Evolutionary conservation across 2,888 invertebrate genomes (phyloP).

Genomic region (Aricia artaxerxes): DNA sequence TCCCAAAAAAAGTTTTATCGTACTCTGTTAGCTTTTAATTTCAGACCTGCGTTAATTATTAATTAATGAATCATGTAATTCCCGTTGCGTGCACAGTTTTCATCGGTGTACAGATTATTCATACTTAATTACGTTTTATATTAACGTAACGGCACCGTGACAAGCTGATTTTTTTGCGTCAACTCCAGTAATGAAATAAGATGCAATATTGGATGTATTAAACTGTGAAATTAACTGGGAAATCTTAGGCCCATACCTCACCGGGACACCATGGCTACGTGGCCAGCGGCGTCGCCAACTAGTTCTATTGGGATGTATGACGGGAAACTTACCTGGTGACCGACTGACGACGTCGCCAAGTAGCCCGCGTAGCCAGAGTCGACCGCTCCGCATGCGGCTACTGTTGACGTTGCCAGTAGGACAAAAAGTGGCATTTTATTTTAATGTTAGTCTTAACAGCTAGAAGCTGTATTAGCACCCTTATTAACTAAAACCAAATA

Average conservation of each 20-base stretch:
- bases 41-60: background rate
- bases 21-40: conserved; percentile 23
- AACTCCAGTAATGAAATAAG: background rate
- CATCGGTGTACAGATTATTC: conserved; percentile 18
- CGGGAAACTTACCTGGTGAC: no score
- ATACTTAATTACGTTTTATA: conserved; percentile 22
- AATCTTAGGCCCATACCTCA: no score
- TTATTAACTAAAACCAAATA: background rate
- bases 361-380: no score
- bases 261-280: no score
- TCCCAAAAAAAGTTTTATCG: background rate
- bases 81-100: conserved; percentile 1
- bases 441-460: background rate
- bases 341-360: no score
- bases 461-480: no score
- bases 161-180: conserved; percentile 14
- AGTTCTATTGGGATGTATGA: no score
- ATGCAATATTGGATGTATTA: background rate
- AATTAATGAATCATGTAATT: conserved; percentile 22
- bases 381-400: no score
- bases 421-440: no score
- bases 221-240: background rate
- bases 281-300: no score
- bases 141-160: background rate
- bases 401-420: no score